Percentiles rank a stretch among this genome's conserved stretches.
phyloP scores from a whole-genome alignment of 2,113 vertebrate species.

The Lampris megalopsis region DNA sequence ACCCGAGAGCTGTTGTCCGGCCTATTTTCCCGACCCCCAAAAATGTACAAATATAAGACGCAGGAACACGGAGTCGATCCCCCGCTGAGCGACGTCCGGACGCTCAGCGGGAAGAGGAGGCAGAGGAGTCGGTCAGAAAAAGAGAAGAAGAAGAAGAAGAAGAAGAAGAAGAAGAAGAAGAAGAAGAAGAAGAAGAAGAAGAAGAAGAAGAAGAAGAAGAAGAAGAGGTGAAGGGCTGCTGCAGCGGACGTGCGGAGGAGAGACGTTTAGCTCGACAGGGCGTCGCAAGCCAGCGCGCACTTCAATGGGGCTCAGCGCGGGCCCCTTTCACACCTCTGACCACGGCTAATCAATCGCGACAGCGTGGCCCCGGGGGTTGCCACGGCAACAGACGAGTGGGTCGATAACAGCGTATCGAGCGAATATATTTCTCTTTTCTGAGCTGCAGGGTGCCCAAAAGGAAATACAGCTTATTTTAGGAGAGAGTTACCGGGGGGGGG shows the following conservation, averaged over 20 bases:
- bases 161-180: background rate
- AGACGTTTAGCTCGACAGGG: conserved; percentile 14
- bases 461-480: conserved; percentile 35
- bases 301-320: conserved; percentile 21
- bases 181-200: background rate
- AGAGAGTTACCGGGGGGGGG: conserved; percentile 31
- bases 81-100: no score
- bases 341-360: conserved; percentile 60
- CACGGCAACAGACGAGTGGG: conserved; percentile 60
- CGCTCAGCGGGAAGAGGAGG: background rate
- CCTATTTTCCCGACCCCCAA: background rate
- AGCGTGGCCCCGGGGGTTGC: conserved; percentile 56
- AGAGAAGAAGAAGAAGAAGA: no score
- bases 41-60: background rate
- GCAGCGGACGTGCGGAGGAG: background rate
- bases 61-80: no score
- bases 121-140: background rate
- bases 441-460: conserved; percentile 6
- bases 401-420: conserved; percentile 67
- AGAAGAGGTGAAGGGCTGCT: conserved; percentile 4
- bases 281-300: conserved; percentile 29
- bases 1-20: background rate
- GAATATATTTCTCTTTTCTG: conserved; percentile 39
- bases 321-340: conserved; percentile 47
- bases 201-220: background rate